Conservation (phyloP, 2,888 invertebrate genomes). For the Hydrotaea diabolus region DNA sequence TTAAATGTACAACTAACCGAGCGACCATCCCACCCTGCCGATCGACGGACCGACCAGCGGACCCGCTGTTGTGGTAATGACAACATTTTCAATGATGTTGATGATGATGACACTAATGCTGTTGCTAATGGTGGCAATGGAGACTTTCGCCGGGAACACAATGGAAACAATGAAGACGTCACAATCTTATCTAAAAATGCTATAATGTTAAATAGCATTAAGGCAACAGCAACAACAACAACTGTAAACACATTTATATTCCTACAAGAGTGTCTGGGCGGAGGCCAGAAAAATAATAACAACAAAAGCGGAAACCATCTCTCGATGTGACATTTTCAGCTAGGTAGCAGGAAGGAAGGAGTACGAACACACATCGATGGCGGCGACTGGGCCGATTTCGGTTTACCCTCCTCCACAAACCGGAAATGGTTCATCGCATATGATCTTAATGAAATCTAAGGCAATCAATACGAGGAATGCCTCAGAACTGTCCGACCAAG, state of each 20-base stretch:
- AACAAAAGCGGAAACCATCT: neutral
- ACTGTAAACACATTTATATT: neutral
- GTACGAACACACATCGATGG: too few species aligned
- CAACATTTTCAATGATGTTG: neutral
- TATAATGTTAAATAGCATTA: neutral
- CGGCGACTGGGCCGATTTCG: too few species aligned
- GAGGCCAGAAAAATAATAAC: neutral
- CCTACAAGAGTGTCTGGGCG: neutral
- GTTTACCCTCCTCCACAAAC: too few species aligned
- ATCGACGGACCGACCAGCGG: neutral
- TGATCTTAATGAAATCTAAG: too few species aligned
- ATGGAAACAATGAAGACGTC: neutral
- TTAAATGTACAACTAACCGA: neutral
- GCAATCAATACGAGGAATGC: too few species aligned
- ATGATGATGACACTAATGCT: neutral
- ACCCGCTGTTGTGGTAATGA: neutral
- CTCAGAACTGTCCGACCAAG: too few species aligned
- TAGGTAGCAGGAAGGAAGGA: neutral
- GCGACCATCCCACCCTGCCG: neutral
- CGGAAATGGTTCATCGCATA: too few species aligned
- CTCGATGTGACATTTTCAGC: neutral
- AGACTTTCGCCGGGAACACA: neutral
- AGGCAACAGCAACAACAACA: neutral
- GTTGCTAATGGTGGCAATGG: constrained; percentile 1
- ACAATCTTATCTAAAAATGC: neutral